Evolutionary conservation across 1,140 invertebrate species (phyloP).

Genomic region (Rhynchophorus ferrugineus): DNA sequence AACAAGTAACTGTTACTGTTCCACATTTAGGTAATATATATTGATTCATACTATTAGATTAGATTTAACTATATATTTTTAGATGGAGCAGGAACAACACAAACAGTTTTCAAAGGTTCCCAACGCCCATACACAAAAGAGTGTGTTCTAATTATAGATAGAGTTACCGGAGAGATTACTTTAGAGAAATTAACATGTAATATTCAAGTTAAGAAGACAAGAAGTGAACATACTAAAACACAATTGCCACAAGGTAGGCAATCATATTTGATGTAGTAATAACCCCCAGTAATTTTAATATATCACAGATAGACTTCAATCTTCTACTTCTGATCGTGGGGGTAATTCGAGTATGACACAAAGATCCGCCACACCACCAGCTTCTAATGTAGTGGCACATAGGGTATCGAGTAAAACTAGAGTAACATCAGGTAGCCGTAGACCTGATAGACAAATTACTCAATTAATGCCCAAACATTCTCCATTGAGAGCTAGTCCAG

Average conservation of each 20-base stretch:
- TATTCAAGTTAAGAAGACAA: slow-evolving; percentile 91
- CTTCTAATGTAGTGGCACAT: slow-evolving; percentile 41
- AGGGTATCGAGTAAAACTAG: slow-evolving; percentile 57
- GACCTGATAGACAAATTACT: slow-evolving; percentile 39
- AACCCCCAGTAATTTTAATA: not conserved
- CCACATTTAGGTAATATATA: slow-evolving; percentile 71
- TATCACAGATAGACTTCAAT: slow-evolving; percentile 8
- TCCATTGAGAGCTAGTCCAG: slow-evolving; percentile 46
- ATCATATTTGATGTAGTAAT: not conserved
- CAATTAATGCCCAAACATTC: slow-evolving; percentile 45
- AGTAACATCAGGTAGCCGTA: slow-evolving; percentile 53
- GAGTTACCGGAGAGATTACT: slow-evolving; percentile 83
- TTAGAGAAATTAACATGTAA: slow-evolving; percentile 84
- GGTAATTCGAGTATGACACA: slow-evolving; percentile 38
- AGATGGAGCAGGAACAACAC: slow-evolving; percentile 77
- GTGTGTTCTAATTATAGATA: slow-evolving; percentile 91
- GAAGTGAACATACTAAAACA: slow-evolving; percentile 48
- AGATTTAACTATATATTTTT: slow-evolving; percentile 14
- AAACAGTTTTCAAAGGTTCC: slow-evolving; percentile 91
- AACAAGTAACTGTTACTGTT: slow-evolving; percentile 86
- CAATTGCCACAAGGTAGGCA: slow-evolving; percentile 35
- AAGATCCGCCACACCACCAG: slow-evolving; percentile 36
- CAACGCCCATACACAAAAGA: slow-evolving; percentile 83
- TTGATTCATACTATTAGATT: not conserved
- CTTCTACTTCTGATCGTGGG: slow-evolving; percentile 15